Conservation (phyloP, 1,140 invertebrate genomes). For the Manduca sexta region DNA sequence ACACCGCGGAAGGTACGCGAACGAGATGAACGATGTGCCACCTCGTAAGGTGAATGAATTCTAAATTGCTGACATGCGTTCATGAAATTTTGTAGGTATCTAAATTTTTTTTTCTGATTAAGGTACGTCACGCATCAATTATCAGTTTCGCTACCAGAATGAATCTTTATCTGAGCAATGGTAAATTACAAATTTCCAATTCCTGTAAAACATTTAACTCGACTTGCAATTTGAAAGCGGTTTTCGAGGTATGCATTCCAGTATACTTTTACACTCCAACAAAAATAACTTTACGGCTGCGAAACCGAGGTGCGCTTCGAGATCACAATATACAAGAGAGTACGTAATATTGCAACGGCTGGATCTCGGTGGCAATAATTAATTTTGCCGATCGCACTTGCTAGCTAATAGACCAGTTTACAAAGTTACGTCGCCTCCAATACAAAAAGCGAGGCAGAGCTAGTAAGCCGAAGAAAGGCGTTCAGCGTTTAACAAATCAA, state of each 20-base stretch:
- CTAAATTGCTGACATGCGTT: constrained; percentile 19
- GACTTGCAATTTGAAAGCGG: constrained; percentile 13
- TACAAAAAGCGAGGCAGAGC: not conserved
- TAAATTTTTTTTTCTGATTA: constrained; percentile 3
- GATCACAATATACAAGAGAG: constrained; percentile 4
- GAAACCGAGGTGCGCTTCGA: constrained; percentile 3
- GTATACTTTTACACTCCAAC: constrained; percentile 17
- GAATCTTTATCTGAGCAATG: not conserved
- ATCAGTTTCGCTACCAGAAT: not conserved
- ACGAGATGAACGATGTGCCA: constrained; percentile 27
- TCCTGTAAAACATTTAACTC: not conserved
- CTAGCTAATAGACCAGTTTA: constrained; percentile 8
- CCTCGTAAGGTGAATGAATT: constrained; percentile 49
- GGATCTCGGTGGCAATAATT: constrained; percentile 5
- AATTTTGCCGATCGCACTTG: constrained; percentile 4
- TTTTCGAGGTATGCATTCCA: constrained; percentile 15
- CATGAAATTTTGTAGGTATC: constrained; percentile 10
- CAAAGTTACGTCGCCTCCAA: not conserved
- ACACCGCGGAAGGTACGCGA: constrained; percentile 20
- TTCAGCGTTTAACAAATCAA: not conserved
- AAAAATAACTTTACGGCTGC: constrained; percentile 20
- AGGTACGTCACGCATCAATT: not conserved
- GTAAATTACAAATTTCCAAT: constrained; percentile 2
- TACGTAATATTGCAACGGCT: constrained; percentile 4
- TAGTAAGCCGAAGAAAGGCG: not conserved